Evolutionary conservation across 2,888 invertebrate species (phyloP).

Genomic region (Ophonus ardosiacus): DNA sequence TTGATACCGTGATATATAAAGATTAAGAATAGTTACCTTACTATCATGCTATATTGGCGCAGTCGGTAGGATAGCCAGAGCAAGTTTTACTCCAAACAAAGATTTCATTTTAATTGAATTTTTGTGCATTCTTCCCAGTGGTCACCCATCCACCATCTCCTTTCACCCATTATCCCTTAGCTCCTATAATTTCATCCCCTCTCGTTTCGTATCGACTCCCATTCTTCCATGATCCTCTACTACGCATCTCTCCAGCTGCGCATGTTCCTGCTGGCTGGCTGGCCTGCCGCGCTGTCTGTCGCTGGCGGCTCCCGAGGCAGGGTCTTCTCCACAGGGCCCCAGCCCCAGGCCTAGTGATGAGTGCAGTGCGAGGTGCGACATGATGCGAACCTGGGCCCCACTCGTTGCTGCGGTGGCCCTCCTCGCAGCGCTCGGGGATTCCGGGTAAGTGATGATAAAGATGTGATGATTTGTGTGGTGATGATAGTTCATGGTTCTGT

Average conservation of each 20-base stretch:
- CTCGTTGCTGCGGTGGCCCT: constrained; percentile 33
- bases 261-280: neutral
- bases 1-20: too few relatives aligned
- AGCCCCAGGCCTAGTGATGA: constrained; percentile 4
- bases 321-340: neutral
- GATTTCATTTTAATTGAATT: too few relatives aligned
- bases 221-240: neutral
- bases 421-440: neutral
- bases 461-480: too few relatives aligned
- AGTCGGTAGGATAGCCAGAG: too few relatives aligned
- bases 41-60: too few relatives aligned
- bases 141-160: too few relatives aligned
- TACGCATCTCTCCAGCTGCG: constrained; percentile 1
- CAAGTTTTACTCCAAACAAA: too few relatives aligned
- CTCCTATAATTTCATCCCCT: neutral
- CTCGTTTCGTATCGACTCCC: constrained; percentile 16
- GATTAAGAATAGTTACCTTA: too few relatives aligned
- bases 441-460: neutral
- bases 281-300: neutral
- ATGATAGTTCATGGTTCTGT: too few relatives aligned
- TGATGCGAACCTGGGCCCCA: neutral
- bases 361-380: constrained; percentile 3
- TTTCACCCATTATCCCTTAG: too few relatives aligned
- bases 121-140: too few relatives aligned
- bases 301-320: constrained; percentile 1